These are phyloP conservation scores for Apostichopus californicus DNA, from an alignment of 35 echinoderm and acorn worm genomes.

Conservation along the genomic window DNA sequence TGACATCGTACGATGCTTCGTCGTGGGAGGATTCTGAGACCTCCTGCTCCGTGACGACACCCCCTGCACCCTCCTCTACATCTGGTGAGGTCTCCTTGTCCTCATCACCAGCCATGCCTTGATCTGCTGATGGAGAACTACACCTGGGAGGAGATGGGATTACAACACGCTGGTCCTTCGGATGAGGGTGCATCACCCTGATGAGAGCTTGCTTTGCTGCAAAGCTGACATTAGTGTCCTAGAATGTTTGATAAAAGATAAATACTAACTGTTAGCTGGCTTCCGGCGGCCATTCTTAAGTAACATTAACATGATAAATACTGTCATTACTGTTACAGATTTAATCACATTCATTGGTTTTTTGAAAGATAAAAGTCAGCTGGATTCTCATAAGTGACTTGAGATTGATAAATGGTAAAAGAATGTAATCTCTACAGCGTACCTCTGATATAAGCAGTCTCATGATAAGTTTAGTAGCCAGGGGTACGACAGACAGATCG, in stretches of 20 bases:
- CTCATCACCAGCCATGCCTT: constrained; percentile 59
- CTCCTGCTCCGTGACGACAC: constrained; percentile 49
- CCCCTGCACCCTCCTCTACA: constrained; percentile 15
- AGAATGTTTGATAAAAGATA: neutral
- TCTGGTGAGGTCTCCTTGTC: constrained; percentile 62
- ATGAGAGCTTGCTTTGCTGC: constrained; percentile 95
- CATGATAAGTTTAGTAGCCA: constrained; percentile 92
- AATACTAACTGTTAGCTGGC: too few species aligned
- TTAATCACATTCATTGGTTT: too few species aligned
- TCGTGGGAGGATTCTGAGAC: constrained; percentile 66
- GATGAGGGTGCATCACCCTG: constrained; percentile 89
- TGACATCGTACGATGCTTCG: constrained; percentile 86
- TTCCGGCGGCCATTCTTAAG: too few species aligned
- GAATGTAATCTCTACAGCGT: neutral
- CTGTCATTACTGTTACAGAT: too few species aligned
- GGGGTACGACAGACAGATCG: constrained; percentile 67
- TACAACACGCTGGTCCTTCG: constrained; percentile 76
- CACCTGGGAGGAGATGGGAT: constrained; percentile 88
- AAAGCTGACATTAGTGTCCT: constrained; percentile 94
- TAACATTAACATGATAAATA: too few species aligned
- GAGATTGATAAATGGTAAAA: too few species aligned
- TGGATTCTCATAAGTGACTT: too few species aligned
- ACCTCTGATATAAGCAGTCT: constrained; percentile 95
- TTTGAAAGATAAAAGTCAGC: too few species aligned
- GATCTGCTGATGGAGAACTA: constrained; percentile 74